phyloP scores from a whole-genome alignment of 2,888 invertebrate genomes.

The Agrotis puta region DNA sequence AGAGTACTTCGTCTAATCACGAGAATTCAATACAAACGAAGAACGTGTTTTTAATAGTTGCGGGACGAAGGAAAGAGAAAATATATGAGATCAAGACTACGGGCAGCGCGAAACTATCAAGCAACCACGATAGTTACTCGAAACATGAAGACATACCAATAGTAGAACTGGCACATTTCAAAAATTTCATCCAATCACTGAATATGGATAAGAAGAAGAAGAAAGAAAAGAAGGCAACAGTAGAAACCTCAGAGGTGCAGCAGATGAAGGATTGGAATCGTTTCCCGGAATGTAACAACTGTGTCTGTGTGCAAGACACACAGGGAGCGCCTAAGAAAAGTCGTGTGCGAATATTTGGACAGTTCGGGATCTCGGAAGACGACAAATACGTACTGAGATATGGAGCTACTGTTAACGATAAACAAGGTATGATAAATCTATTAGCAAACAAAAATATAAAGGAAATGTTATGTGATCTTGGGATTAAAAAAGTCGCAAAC shows the following conservation, averaged over 20 bases:
- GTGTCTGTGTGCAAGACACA: conserved; percentile 1
- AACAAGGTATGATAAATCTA: conserved; percentile 71
- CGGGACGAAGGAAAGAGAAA: conserved; percentile 74
- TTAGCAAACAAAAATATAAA: background rate
- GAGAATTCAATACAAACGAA: conserved; percentile 75
- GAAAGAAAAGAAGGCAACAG: conserved; percentile 63
- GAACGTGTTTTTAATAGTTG: conserved; percentile 74
- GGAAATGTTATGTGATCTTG: too few relatives aligned
- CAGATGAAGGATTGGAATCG: background rate
- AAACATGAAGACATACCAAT: conserved; percentile 72
- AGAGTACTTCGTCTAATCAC: conserved; percentile 74
- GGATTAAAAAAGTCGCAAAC: too few relatives aligned
- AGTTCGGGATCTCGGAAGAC: conserved; percentile 78
- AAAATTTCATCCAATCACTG: conserved; percentile 72
- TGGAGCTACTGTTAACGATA: conserved; percentile 79
- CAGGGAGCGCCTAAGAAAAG: conserved; percentile 62
- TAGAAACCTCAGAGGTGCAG: conserved; percentile 8
- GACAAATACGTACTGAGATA: conserved; percentile 82
- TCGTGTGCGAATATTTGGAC: conserved; percentile 79
- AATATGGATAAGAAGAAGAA: conserved; percentile 80
- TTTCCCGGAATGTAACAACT: conserved; percentile 18
- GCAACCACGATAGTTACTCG: conserved; percentile 47
- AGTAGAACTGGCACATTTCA: conserved; percentile 66
- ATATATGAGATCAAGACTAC: conserved; percentile 78
- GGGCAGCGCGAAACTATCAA: conserved; percentile 74